These are phyloP conservation scores for Gymnopithys bicolor DNA, from an alignment of 2,797 vertebrate species.

Conservation along the genomic window DNA sequence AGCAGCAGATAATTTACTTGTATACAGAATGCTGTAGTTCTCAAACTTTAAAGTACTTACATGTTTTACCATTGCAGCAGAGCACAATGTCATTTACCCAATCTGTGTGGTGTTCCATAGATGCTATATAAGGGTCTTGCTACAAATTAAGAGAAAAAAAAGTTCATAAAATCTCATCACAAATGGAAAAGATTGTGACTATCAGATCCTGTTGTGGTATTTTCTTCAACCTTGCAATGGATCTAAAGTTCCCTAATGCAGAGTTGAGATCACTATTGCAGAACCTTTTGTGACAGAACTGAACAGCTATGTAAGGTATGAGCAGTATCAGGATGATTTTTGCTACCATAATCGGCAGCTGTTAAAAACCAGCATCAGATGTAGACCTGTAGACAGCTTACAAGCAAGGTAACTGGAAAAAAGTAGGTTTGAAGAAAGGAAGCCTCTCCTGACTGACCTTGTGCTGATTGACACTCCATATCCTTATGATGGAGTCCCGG, in stretches of 20 bases:
- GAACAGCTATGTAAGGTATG: not conserved
- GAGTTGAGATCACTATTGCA: not conserved
- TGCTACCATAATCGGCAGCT: not conserved
- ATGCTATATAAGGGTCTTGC: conserved; percentile 99
- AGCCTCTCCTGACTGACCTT: conserved; percentile 80
- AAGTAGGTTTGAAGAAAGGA: not conserved
- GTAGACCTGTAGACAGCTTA: not conserved
- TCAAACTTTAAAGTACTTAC: conserved; percentile 79
- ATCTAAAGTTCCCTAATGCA: not conserved
- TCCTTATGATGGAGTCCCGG: conserved; percentile 96
- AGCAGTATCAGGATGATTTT: not conserved
- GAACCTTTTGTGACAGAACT: not conserved
- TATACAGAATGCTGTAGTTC: not conserved
- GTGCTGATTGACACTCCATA: conserved; percentile 99
- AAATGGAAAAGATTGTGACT: not conserved
- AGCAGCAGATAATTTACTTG: not conserved
- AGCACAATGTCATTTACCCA: conserved; percentile 99
- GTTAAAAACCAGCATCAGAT: not conserved
- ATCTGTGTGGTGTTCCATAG: conserved; percentile 99
- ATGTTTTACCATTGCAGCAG: conserved; percentile 97
- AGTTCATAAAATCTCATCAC: not conserved
- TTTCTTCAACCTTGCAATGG: not conserved
- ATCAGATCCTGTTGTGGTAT: not conserved
- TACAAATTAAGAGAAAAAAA: conserved; percentile 69
- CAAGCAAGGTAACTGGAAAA: not conserved